Evolutionary conservation across 2,797 vertebrate species (phyloP).

Genomic region (Fratercula arctica): DNA sequence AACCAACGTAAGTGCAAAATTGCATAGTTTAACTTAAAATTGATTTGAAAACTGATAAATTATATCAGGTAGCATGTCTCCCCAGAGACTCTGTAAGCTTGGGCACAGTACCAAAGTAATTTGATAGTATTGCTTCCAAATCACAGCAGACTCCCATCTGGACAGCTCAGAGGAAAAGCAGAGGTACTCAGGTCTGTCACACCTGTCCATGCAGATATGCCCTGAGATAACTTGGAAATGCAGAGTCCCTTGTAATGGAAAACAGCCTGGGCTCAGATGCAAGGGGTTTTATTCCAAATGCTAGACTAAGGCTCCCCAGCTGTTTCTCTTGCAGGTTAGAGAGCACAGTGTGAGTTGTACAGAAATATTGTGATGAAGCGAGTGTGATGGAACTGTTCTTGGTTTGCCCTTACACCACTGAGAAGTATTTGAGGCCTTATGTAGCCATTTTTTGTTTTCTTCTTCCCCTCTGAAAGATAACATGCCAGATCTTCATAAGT

Average conservation of each 20-base stretch:
- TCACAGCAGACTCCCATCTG: neutral
- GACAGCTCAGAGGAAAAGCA: neutral
- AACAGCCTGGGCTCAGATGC: neutral
- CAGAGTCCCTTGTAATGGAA: neutral
- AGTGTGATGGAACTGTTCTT: neutral
- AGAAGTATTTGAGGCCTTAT: neutral
- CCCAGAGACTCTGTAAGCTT: neutral
- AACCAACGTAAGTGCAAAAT: neutral
- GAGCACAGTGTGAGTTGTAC: neutral
- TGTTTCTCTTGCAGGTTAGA: neutral
- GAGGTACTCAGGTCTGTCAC: neutral
- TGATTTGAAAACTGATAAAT: neutral
- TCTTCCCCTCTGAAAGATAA: neutral
- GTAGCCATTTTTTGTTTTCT: neutral
- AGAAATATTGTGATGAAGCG: neutral
- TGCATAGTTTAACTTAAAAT: neutral
- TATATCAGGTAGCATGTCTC: neutral
- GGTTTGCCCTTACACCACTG: neutral
- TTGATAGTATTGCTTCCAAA: neutral
- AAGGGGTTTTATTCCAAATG: neutral
- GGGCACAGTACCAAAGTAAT: neutral
- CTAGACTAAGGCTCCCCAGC: neutral
- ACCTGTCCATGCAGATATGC: neutral
- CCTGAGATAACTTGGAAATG: neutral
- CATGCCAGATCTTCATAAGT: rapidly evolving